Evolutionary conservation across 2,888 invertebrate genomes (phyloP).

Genomic region (Drosophila seclusa): DNA sequence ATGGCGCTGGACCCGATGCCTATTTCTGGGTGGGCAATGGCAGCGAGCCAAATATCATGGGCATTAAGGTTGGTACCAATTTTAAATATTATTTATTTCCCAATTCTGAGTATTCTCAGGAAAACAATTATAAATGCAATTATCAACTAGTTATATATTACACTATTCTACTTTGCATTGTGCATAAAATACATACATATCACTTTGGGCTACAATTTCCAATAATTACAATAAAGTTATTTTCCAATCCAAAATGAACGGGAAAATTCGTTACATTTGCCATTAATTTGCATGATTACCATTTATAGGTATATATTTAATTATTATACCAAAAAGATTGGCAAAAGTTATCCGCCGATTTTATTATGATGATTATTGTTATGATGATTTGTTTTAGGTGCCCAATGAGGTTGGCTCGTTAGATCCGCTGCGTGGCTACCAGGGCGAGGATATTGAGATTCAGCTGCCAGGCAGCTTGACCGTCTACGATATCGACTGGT

Average conservation of each 20-base stretch:
- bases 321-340: not conserved
- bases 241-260: not conserved
- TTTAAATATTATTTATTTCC: not conserved
- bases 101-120: not conserved
- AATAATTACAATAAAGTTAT: not conserved
- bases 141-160: too few relatives aligned
- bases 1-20: conserved; percentile 95
- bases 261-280: not conserved
- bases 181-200: not conserved
- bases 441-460: conserved; percentile 96
- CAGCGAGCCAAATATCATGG: conserved; percentile 91
- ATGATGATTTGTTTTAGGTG: conserved; percentile 85
- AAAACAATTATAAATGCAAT: too few relatives aligned
- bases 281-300: not conserved
- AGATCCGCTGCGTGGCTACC: conserved; percentile 92
- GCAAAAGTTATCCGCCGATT: not conserved
- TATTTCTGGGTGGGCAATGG: conserved; percentile 98
- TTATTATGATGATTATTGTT: not conserved
- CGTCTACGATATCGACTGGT: conserved; percentile 96
- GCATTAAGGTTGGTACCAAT: conserved; percentile 88
- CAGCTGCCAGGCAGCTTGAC: conserved; percentile 93
- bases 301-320: not conserved
- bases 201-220: not conserved
- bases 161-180: not conserved
- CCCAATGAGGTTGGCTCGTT: conserved; percentile 95